Percentiles rank a stretch among this genome's conserved stretches.
These are phyloP conservation scores for Trinorchestia longiramus DNA, from an alignment of 1,140 invertebrate genomes.

Conservation along the genomic window DNA sequence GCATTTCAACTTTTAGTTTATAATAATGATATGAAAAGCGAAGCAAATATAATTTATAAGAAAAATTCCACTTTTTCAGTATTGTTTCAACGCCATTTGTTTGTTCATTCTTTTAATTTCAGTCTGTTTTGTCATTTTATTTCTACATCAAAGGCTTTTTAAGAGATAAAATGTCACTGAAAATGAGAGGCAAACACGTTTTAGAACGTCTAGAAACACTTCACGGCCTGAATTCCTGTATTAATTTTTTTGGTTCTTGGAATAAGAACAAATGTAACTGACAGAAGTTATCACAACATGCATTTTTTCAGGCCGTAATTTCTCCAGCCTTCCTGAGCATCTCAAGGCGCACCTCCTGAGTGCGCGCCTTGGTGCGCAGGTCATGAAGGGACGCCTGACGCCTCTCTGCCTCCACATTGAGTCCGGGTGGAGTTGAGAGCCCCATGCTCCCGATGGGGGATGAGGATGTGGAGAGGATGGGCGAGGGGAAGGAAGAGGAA, in stretches of 20 bases:
- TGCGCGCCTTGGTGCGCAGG: conserved; percentile 88
- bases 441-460: conserved; percentile 57
- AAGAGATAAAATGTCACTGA: too few species aligned
- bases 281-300: background rate
- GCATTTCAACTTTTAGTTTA: background rate
- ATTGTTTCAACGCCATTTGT: background rate
- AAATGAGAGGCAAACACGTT: too few species aligned
- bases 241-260: background rate
- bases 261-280: background rate
- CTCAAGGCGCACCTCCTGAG: conserved; percentile 89
- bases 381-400: conserved; percentile 66
- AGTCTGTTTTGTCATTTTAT: background rate
- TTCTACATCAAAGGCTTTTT: too few species aligned
- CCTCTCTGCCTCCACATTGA: conserved; percentile 62
- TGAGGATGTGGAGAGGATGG: conserved; percentile 60
- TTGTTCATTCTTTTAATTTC: background rate
- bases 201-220: too few species aligned
- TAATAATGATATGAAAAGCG: too few species aligned
- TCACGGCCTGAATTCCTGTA: too few species aligned
- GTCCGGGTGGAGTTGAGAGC: conserved; percentile 58
- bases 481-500: conserved; percentile 58
- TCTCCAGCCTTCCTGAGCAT: conserved; percentile 85
- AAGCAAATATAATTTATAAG: too few species aligned
- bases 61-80: background rate
- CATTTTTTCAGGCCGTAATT: conserved; percentile 71